These are phyloP conservation scores for Carapus acus DNA, from an alignment of 2,797 vertebrate species.

Conservation along the genomic window DNA sequence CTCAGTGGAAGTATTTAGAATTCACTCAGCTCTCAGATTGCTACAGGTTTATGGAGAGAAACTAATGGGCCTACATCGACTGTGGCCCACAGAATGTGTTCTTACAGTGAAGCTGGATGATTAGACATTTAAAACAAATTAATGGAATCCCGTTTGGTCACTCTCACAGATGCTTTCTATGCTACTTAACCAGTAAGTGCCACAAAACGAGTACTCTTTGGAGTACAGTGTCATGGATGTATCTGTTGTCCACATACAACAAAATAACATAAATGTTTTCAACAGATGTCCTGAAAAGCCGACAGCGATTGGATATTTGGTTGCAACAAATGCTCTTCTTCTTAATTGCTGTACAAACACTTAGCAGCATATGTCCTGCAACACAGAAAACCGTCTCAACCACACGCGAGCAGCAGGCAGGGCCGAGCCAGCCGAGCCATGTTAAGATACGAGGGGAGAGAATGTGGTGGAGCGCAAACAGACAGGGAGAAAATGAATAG, in stretches of 20 bases:
- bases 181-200: neutral
- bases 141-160: conserved; percentile 13
- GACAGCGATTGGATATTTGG: conserved; percentile 6
- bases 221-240: no score
- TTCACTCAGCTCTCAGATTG: conserved; percentile 60
- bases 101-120: conserved; percentile 36
- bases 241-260: no score
- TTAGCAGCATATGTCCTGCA: conserved; percentile 20
- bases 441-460: neutral
- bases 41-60: conserved; percentile 67
- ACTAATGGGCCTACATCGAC: conserved; percentile 55
- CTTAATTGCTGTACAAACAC: conserved; percentile 21
- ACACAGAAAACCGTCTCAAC: conserved; percentile 23
- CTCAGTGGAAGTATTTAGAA: conserved; percentile 61
- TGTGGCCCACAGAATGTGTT: conserved; percentile 32
- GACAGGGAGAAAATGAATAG: conserved; percentile 35
- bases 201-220: neutral
- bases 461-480: conserved; percentile 10
- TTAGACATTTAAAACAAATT: conserved; percentile 32
- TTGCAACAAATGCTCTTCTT: conserved; percentile 19
- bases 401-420: conserved; percentile 6
- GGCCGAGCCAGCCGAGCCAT: neutral
- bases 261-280: no score
- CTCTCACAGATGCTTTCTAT: neutral
- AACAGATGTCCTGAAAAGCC: conserved; percentile 1